Percentiles rank a stretch among this genome's conserved stretches.
Evolutionary conservation across 2,888 invertebrate species (phyloP).

Genomic region (Polietes domitor): DNA sequence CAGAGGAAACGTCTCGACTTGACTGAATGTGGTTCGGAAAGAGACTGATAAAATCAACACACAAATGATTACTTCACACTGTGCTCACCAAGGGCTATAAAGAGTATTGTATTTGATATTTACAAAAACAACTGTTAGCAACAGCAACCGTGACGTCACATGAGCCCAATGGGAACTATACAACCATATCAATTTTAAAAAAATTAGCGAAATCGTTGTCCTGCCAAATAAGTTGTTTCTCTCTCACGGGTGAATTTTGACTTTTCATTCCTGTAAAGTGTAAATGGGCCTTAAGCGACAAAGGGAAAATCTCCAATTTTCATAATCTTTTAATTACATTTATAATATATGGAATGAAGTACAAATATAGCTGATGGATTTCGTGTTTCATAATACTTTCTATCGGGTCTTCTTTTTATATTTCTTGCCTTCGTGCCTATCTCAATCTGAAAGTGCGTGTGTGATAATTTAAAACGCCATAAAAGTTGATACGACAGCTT

Average conservation of each 20-base stretch:
- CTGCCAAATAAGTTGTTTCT: too few species aligned
- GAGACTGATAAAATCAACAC: constrained; percentile 15
- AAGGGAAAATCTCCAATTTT: too few species aligned
- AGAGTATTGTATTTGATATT: neutral
- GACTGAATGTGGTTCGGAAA: neutral
- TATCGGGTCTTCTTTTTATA: neutral
- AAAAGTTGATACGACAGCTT: neutral
- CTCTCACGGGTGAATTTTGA: too few species aligned
- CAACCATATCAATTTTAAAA: too few species aligned
- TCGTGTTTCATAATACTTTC: too few species aligned
- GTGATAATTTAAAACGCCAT: neutral
- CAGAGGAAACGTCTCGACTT: neutral
- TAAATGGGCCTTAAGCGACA: too few species aligned
- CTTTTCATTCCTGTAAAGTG: too few species aligned
- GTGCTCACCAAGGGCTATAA: neutral
- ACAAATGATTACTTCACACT: neutral
- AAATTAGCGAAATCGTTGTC: too few species aligned
- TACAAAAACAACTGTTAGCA: neutral
- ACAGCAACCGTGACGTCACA: neutral
- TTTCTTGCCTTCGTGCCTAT: neutral
- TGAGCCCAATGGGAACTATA: neutral
- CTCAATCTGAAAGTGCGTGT: neutral
- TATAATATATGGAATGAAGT: too few species aligned
- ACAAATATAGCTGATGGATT: too few species aligned
- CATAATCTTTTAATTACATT: too few species aligned